Evolutionary conservation across 1,140 invertebrate species (phyloP), one percentile per base, ranked within the genome.

Genomic region (Ostrea edulis): DNA sequence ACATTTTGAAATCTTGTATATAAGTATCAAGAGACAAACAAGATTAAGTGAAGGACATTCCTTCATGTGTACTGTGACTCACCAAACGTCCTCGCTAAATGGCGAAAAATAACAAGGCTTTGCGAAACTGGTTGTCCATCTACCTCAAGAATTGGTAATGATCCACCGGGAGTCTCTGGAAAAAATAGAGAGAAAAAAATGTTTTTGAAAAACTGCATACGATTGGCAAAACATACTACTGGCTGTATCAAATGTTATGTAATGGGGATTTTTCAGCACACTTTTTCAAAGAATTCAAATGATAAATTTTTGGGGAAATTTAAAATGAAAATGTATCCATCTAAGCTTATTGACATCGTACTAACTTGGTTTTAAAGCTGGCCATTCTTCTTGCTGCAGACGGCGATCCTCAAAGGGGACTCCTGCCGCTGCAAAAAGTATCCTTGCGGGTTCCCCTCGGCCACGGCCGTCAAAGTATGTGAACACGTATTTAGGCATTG

Each of bases 381-480:
- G 82, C 82, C 82, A 94, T 12, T 93, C 88, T 3, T 92, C 90
- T 20, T 88, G 53, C 62, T 71, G 44, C 14, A 94, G 65, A 52
- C 93, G 89, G 17, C 86, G 68, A 86, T 94, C 94, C 86, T 94
- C 93, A 88, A 91, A 94, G 9, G 88, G 84, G n/a, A 89, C 35
- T 25, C 90, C 91, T 22, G 93, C 93, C 0, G 90, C 83, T 4
- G 88, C 89, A 71, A 94, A 93, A 14, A 94, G 83, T 44, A 93
- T 82, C 20, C 94, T 89, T 77, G 89, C 85, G 7, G 89, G 29
- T 83, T 94, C 94, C 0, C 89, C 94, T 77, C 93, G 62, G 5
- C 92, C 94, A 17, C 91, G 85, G 2, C 81, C 51, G 82, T 92
- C 82, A 90, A 94, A 94, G 87, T 94, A 94, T 14, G 68, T 87